These are phyloP conservation scores for Pegoplata infirma DNA, from an alignment of 2,888 invertebrate genomes.

Conservation along the genomic window DNA sequence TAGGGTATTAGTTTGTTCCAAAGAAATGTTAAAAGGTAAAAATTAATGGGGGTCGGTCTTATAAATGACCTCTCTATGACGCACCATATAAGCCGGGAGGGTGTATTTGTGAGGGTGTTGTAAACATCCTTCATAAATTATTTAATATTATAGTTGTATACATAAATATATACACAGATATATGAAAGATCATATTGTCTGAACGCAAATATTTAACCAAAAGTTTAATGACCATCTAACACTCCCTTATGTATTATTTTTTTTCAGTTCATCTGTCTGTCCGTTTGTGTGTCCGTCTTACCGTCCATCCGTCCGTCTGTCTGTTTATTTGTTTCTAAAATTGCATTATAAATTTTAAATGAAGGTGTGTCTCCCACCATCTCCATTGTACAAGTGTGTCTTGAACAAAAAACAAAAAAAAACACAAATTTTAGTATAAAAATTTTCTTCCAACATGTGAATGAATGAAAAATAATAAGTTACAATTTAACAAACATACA, in stretches of 20 bases:
- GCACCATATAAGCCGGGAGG: too few relatives aligned
- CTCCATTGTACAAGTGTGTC: conserved; percentile 1
- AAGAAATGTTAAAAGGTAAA: too few relatives aligned
- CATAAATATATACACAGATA: background rate
- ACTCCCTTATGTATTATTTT: conserved; percentile 29
- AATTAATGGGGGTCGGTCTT: too few relatives aligned
- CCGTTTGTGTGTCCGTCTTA: background rate
- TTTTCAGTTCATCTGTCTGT: too few relatives aligned
- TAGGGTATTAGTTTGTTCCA: too few relatives aligned
- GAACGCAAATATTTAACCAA: conserved; percentile 6
- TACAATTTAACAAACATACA: too few relatives aligned
- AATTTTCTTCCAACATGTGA: conserved; percentile 44
- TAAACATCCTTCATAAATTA: background rate
- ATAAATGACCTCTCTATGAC: too few relatives aligned
- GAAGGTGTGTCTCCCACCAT: conserved; percentile 55
- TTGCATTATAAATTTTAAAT: conserved; percentile 47
- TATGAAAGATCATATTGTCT: background rate
- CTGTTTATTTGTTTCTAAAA: background rate
- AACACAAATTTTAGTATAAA: too few relatives aligned
- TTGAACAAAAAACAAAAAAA: too few relatives aligned
- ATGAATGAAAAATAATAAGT: conserved; percentile 25
- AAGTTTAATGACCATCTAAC: conserved; percentile 44
- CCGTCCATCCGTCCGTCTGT: background rate
- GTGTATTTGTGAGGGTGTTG: too few relatives aligned
- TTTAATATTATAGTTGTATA: background rate